Percentiles rank a stretch among this genome's conserved stretches.
These are phyloP conservation scores for Elanoides forficatus DNA, from an alignment of 2,113 vertebrate species.

Conservation along the genomic window DNA sequence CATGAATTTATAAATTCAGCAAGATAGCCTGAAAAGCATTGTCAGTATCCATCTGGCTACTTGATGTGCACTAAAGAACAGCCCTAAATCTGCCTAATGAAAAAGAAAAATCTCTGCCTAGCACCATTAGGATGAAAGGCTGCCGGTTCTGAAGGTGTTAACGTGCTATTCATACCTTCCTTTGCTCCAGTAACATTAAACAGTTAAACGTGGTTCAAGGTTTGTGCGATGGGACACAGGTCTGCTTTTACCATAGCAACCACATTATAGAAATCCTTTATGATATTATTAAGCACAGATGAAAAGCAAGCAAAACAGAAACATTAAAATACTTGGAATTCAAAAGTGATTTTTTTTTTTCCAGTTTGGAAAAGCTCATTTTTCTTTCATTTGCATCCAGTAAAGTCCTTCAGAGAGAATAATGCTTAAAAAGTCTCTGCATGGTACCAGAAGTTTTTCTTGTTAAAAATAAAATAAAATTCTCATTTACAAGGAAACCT, in stretches of 20 bases:
- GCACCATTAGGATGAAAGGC: not conserved
- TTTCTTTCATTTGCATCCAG: slow-evolving; percentile 20
- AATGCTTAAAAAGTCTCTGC: not conserved
- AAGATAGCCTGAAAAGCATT: not conserved
- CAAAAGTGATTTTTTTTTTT: not conserved
- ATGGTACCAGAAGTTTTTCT: not conserved
- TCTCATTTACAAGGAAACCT: not conserved
- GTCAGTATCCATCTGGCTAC: not conserved
- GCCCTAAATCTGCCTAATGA: not conserved
- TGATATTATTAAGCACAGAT: slow-evolving; percentile 22
- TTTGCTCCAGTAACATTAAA: slow-evolving; percentile 7
- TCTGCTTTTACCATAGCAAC: slow-evolving; percentile 44
- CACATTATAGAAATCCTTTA: not conserved
- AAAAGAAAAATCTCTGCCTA: not conserved
- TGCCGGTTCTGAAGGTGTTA: slow-evolving; percentile 13
- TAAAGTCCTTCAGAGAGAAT: slow-evolving; percentile 23
- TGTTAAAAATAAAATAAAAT: slow-evolving; percentile 8
- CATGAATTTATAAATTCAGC: not conserved
- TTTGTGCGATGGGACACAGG: not conserved
- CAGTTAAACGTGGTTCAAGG: not conserved
- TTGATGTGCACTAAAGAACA: not conserved
- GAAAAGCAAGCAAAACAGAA: slow-evolving; percentile 20
- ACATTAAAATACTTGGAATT: slow-evolving; percentile 30
- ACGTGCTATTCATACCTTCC: not conserved
- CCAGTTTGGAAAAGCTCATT: not conserved